These are phyloP conservation scores for Cordylochernes scorpioides DNA, from an alignment of 2,888 invertebrate genomes.

Conservation along the genomic window DNA sequence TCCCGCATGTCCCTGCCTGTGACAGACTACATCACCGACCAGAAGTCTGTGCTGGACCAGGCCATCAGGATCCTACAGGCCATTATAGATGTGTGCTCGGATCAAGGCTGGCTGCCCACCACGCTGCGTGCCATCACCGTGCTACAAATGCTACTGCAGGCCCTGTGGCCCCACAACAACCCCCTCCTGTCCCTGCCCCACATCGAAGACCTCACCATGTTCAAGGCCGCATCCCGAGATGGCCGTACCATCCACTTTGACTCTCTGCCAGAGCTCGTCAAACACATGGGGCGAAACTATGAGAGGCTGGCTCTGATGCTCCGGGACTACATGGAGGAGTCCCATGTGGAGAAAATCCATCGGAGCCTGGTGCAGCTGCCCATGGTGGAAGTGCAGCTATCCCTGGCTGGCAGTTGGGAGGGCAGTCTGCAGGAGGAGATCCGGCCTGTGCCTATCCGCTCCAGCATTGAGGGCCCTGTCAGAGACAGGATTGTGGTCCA, in stretches of 20 bases:
- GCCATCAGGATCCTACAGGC: slow-evolving; percentile 84
- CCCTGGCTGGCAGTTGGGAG: slow-evolving; percentile 30
- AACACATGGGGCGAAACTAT: slow-evolving; percentile 29
- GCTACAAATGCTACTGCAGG: slow-evolving; percentile 75
- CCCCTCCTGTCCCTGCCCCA: slow-evolving; percentile 49
- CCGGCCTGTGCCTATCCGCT: slow-evolving; percentile 1
- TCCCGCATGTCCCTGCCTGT: slow-evolving; percentile 52
- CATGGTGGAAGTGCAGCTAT: slow-evolving; percentile 31
- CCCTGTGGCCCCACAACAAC: slow-evolving; percentile 40
- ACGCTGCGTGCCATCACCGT: slow-evolving; percentile 40
- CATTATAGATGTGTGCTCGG: slow-evolving; percentile 77
- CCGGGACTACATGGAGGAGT: slow-evolving; percentile 35
- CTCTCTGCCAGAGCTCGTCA: slow-evolving; percentile 33
- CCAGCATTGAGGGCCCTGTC: slow-evolving; percentile 6
- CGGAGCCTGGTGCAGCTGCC: slow-evolving; percentile 32
- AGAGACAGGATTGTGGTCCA: slow-evolving; percentile 33
- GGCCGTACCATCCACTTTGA: too few relatives aligned
- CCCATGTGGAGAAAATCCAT: slow-evolving; percentile 34
- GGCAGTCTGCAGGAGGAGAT: slow-evolving; percentile 14
- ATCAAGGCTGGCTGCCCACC: slow-evolving; percentile 62
- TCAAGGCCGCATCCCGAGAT: too few relatives aligned
- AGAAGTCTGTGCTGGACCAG: slow-evolving; percentile 88
- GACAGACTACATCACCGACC: slow-evolving; percentile 80
- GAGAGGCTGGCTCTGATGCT: slow-evolving; percentile 34
- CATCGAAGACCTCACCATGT: slow-evolving; percentile 28